phyloP scores from a whole-genome alignment of 2,797 vertebrate genomes.

The Miichthys miiuy region DNA sequence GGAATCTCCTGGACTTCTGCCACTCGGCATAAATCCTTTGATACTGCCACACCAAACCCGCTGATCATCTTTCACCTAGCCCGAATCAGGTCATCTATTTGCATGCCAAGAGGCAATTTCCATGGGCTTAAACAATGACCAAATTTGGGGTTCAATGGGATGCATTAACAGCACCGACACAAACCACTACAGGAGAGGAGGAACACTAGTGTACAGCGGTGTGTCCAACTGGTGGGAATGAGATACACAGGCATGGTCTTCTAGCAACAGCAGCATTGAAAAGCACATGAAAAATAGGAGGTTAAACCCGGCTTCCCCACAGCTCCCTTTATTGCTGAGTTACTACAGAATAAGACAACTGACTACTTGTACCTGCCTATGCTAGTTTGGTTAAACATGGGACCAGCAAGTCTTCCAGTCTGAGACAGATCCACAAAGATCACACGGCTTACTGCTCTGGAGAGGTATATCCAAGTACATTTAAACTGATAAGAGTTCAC shows the following conservation, averaged over 20 bases:
- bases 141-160: slow-evolving; percentile 72
- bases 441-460: slow-evolving; percentile 77
- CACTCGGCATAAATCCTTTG: slow-evolving; percentile 82
- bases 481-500: slow-evolving; percentile 83
- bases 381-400: slow-evolving; percentile 82
- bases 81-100: slow-evolving; percentile 73
- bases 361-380: slow-evolving; percentile 77
- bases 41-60: slow-evolving; percentile 67
- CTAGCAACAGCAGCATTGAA: slow-evolving; percentile 74
- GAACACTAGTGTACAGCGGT: slow-evolving; percentile 54
- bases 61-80: slow-evolving; percentile 80
- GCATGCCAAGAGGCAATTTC: slow-evolving; percentile 76
- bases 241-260: slow-evolving; percentile 63
- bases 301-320: slow-evolving; percentile 62
- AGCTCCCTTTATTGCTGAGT: slow-evolving; percentile 86
- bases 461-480: slow-evolving; percentile 88
- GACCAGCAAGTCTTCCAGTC: slow-evolving; percentile 77
- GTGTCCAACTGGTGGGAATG: slow-evolving; percentile 43
- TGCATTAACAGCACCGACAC: slow-evolving; percentile 59
- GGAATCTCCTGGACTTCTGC: slow-evolving; percentile 84
- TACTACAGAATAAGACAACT: slow-evolving; percentile 84
- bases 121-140: slow-evolving; percentile 75
- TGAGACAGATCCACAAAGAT: slow-evolving; percentile 76
- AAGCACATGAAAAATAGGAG: slow-evolving; percentile 74
- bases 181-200: slow-evolving; percentile 53